Percentiles rank a stretch among this genome's conserved stretches.
These are phyloP conservation scores for Cryptotis parvus DNA, from an alignment of 2,113 vertebrate genomes.

Conservation along the genomic window DNA sequence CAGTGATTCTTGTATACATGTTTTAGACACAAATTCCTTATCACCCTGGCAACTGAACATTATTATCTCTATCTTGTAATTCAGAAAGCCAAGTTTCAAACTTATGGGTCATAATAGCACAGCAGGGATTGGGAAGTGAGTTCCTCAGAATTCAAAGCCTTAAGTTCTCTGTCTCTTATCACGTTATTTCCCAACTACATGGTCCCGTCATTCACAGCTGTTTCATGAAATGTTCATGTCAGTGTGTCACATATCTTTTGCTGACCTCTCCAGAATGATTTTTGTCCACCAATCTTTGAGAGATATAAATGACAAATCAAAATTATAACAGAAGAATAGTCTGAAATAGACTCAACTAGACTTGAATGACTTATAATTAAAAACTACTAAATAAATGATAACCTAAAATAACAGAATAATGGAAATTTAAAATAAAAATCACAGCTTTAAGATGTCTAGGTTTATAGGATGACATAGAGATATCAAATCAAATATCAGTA, in stretches of 20 bases:
- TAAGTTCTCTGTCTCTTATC: not conserved
- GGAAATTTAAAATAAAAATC: not conserved
- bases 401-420: not conserved
- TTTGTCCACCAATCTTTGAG: not conserved
- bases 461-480: no score
- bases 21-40: not conserved
- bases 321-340: not conserved
- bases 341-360: not conserved
- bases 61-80: not conserved
- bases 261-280: not conserved
- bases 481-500: no score
- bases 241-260: not conserved
- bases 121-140: not conserved
- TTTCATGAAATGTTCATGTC: not conserved
- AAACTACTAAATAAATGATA: not conserved
- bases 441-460: not conserved
- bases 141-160: not conserved
- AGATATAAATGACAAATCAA: not conserved
- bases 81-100: slow-evolving; percentile 28
- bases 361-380: not conserved
- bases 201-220: not conserved
- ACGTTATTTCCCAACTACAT: not conserved
- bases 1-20: slow-evolving; percentile 1
- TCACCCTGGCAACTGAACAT: not conserved
- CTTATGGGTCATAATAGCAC: not conserved